These are phyloP conservation scores for Hippocampus zosterae DNA, from an alignment of 2,113 vertebrate genomes.

Conservation along the genomic window DNA sequence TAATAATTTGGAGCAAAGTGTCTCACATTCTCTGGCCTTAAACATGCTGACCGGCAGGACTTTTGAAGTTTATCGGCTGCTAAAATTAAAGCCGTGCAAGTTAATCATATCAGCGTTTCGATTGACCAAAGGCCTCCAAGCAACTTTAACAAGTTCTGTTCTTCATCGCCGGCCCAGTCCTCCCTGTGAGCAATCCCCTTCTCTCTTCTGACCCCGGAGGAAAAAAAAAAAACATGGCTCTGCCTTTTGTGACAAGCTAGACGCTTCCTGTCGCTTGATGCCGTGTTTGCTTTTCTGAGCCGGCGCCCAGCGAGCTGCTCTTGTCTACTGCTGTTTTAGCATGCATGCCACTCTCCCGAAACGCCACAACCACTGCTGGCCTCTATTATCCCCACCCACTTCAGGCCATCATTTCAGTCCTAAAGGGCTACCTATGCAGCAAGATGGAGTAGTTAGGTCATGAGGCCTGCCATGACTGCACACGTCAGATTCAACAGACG, in stretches of 20 bases:
- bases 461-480: conserved; percentile 43
- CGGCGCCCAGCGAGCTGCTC: conserved; percentile 62
- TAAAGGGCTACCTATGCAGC: conserved; percentile 4
- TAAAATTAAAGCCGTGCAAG: background rate
- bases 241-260: conserved; percentile 63
- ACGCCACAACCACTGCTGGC: conserved; percentile 7
- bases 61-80: background rate
- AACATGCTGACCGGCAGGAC: background rate
- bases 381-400: conserved; percentile 5
- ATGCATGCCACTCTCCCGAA: conserved; percentile 52
- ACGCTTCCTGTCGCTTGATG: conserved; percentile 72
- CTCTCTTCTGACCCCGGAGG: conserved; percentile 29
- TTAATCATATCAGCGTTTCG: background rate
- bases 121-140: background rate
- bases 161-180: background rate
- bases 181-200: conserved; percentile 19
- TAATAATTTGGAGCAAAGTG: background rate
- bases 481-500: conserved; percentile 23
- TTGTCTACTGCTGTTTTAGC: conserved; percentile 70
- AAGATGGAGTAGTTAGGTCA: conserved; percentile 35
- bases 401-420: conserved; percentile 12
- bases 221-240: conserved; percentile 33
- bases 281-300: conserved; percentile 75
- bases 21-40: background rate
- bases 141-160: background rate